Evolutionary conservation across 2,113 vertebrate genomes (phyloP).

Genomic region (Platanista minor): DNA sequence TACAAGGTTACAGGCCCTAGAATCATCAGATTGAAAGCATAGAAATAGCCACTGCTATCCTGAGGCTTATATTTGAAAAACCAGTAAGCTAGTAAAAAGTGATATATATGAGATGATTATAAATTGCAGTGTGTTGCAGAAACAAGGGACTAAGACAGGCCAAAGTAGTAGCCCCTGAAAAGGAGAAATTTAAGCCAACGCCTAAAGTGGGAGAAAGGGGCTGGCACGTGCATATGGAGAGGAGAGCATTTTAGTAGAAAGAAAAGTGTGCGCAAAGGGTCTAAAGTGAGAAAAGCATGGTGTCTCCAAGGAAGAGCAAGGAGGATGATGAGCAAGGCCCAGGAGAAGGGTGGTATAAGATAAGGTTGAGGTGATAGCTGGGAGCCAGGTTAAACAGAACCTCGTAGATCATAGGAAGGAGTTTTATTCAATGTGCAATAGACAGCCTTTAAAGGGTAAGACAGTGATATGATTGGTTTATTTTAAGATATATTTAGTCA

Average conservation of each 20-base stretch:
- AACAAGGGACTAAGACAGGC: background rate
- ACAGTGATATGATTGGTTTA: background rate
- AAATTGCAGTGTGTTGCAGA: background rate
- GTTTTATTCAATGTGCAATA: background rate
- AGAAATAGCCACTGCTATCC: background rate
- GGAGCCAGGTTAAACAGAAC: background rate
- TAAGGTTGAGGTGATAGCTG: background rate
- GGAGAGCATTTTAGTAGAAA: background rate
- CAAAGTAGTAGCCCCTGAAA: background rate
- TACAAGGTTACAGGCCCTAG: background rate
- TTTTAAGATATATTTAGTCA: background rate
- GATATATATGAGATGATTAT: background rate
- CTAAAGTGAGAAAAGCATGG: background rate
- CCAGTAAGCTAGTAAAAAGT: background rate
- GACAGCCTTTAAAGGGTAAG: background rate
- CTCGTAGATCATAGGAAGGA: background rate
- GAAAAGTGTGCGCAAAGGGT: background rate
- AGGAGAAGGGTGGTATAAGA: background rate
- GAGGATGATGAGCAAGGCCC: accelerated
- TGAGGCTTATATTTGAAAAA: background rate
- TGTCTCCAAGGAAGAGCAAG: background rate
- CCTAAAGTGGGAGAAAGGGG: background rate
- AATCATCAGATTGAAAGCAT: background rate
- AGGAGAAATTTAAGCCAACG: background rate
- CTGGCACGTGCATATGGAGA: background rate